Evolutionary conservation across 2,888 invertebrate genomes (phyloP), one percentile per base, ranked within the genome.

Genomic region (Tridacna crocea): DNA sequence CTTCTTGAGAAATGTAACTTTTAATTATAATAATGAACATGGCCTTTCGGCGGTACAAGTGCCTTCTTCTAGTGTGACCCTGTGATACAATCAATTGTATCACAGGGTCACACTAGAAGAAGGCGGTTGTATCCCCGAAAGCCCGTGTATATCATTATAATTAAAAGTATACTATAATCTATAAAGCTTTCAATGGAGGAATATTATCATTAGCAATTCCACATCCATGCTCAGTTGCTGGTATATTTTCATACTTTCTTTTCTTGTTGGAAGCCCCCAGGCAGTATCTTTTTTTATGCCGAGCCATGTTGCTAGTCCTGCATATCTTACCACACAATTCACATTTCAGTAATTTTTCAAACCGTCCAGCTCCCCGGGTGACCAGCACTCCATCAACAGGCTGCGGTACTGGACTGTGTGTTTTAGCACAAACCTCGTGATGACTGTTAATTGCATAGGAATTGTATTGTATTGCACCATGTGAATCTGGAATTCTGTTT

Each of bases 271-370:
- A 61, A 61, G 46, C 36, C n/a, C 70, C 77, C 0, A 77, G 61
- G 46, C 86, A 86, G 27, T 86, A 86, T 36, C 75, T 73, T 55
- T 82, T 86, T 70, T 82, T 83, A 51, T 86, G 86, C 19, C 86
- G 51, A 2, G 86, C 77, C 86, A 86, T 86, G 70, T 86, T 86
- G 48, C 83, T 83, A 0, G 86, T 86, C 0, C 86, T 74, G 58
- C 83, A 86, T 2, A 86, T 78, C 47, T 86, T 83, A 0, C 80
- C 75, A 24, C 86, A 86, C 0, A 63, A 22, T 24, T 86, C 86
- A 74, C 86, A 86, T 26, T 79, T 81, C 24, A 86, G 81, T 19
- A 86, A 48, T 61, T 86, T 86, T 51, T 86, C 86, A 47, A 72
- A 79, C 3, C 86, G 75, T 47, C 83, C 83, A n/a, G 68, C 72